phyloP scores from a whole-genome alignment of 2,888 invertebrate genomes.

The Oeneis ivallda region DNA sequence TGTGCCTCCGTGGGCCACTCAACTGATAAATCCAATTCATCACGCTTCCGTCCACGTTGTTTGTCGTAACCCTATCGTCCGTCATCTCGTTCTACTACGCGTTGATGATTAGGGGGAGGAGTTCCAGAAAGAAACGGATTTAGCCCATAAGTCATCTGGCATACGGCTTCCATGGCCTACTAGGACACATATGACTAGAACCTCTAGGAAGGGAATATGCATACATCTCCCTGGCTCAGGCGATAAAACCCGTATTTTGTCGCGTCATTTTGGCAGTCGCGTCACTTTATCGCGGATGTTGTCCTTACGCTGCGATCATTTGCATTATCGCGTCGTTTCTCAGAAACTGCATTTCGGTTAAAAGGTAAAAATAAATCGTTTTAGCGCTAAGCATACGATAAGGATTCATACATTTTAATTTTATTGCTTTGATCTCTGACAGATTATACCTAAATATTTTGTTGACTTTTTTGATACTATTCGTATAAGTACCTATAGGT shows the following conservation, averaged over 20 bases:
- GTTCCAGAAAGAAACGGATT: no score
- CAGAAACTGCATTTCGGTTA: slow-evolving; percentile 28
- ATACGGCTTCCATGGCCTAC: no score
- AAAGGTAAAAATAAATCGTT: slow-evolving; percentile 34
- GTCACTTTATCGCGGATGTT: slow-evolving; percentile 48
- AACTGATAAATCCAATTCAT: no score
- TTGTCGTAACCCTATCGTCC: no score
- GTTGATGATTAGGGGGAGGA: no score
- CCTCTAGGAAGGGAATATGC: background rate
- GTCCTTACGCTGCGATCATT: slow-evolving; percentile 34
- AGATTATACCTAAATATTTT: background rate
- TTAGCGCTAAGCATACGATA: slow-evolving; percentile 34
- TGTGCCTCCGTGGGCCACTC: no score
- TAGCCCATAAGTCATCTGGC: no score
- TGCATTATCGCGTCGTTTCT: slow-evolving; percentile 36
- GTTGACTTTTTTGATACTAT: background rate
- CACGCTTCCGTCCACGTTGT: no score
- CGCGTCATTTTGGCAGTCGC: slow-evolving; percentile 48
- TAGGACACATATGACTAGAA: no score
- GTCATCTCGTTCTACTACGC: no score
- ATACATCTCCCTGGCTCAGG: slow-evolving; percentile 36
- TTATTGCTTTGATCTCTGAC: slow-evolving; percentile 16
- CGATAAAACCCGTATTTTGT: slow-evolving; percentile 56
- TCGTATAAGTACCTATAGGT: no score
- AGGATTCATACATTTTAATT: slow-evolving; percentile 28